phyloP scores from a whole-genome alignment of 2,797 vertebrate species.

The Clarias pachynema region DNA sequence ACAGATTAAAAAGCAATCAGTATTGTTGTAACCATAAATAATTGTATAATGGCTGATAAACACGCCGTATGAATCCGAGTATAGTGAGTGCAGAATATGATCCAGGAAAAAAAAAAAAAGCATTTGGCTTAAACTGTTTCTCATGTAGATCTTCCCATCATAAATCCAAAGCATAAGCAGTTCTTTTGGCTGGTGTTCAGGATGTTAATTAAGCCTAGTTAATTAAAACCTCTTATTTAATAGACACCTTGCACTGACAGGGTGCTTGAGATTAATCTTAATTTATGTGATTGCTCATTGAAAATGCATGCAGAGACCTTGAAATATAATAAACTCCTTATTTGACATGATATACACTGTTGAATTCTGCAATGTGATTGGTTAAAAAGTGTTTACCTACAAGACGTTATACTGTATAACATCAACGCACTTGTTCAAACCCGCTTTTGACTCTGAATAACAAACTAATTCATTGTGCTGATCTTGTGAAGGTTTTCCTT shows the following conservation, averaged over 20 bases:
- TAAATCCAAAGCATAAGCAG: neutral
- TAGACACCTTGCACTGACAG: neutral
- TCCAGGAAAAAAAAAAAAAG: neutral
- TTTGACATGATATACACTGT: neutral
- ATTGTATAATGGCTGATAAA: neutral
- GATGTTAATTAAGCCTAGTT: slow-evolving; percentile 19
- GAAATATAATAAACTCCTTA: neutral
- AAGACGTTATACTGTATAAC: neutral
- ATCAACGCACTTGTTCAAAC: neutral
- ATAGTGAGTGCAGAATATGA: neutral
- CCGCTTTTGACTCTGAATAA: neutral
- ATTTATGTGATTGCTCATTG: slow-evolving; percentile 4
- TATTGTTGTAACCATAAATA: neutral
- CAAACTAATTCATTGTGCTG: neutral
- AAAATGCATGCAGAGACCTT: neutral
- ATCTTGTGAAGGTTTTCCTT: neutral
- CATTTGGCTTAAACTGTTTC: neutral
- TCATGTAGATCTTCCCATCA: neutral
- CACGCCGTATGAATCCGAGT: neutral
- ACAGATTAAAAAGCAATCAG: slow-evolving; percentile 1
- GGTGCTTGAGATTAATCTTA: neutral
- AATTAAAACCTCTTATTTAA: slow-evolving; percentile 15
- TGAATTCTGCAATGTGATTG: neutral
- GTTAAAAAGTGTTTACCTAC: neutral
- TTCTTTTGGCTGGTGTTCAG: neutral